These are phyloP conservation scores for Poecile montanus DNA, from an alignment of 2,797 vertebrate species.

Conservation along the genomic window DNA sequence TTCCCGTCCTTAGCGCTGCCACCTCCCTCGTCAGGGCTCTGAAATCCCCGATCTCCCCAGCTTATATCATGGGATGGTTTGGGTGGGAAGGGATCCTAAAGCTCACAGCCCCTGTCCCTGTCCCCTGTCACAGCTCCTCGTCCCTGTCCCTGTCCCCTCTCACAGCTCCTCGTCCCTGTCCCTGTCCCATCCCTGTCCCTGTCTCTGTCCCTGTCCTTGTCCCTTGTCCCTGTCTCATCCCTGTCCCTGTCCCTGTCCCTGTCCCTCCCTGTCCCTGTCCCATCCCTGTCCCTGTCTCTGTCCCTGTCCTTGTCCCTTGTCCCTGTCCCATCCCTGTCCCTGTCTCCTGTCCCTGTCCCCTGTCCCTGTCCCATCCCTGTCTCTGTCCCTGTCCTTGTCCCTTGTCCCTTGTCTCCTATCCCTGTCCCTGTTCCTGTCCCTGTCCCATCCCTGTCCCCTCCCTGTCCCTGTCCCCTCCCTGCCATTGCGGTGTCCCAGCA, in stretches of 20 bases:
- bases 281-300: no score
- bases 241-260: no score
- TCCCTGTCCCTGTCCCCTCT: fast-evolving
- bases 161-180: background rate
- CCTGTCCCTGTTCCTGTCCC: background rate
- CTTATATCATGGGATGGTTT: background rate
- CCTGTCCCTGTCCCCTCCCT: background rate
- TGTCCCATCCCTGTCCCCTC: background rate
- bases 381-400: background rate
- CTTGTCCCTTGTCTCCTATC: background rate
- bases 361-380: background rate
- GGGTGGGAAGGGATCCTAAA: background rate
- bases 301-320: background rate
- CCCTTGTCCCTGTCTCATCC: no score
- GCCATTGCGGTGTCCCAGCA: background rate
- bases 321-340: background rate
- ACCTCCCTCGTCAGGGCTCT: fast-evolving
- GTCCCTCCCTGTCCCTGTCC: no score
- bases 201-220: no score
- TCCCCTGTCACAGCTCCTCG: background rate
- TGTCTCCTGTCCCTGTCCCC: background rate
- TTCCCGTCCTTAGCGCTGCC: fast-evolving
- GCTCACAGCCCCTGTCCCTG: fast-evolving
- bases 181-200: no score
- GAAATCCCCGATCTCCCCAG: background rate